Base-by-base conservation (phyloP, 2,888 invertebrate species). In the Melanophora roralis region DNA sequence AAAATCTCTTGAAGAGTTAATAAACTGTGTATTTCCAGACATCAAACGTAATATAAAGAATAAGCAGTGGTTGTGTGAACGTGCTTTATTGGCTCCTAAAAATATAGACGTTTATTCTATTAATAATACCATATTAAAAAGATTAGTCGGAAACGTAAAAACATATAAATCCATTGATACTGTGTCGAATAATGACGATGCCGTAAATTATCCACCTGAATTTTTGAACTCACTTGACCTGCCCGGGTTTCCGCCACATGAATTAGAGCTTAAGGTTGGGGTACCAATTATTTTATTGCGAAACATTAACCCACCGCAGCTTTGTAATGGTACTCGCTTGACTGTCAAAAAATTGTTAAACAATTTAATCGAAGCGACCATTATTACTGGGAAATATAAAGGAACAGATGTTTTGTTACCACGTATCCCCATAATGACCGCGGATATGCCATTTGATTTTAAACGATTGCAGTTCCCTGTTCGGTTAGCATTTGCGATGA, bases 331-430 rank as follows among this genome's bases (percentile, higher is more conserved):
- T 1, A 86, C 83, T 12, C 75, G 83, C 32, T 77, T 87, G 47
- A 81, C 74, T 4, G 62, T 83, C 16, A 84, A 83, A 81, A 85
- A 84, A 47, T 69, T 87, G 32, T 83, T 82, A 82, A 67, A 59
- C 67, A 85, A 87, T 69, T 55, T 86, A 36, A 82, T 87, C 64
- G 76, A 84, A 74, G 83, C 84, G 23, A 85, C 82, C 3, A 84
- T 85, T 36, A 38, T 83, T 12, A 82, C 36, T 12, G 82, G 81
- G 14, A 80, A 78, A 43, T 5, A 27, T 27, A 27, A 27, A 27
- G 27, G 27, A 27, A 6, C 3, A 27, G 27, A 27, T 27, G 27
- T 27, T 3, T 6, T 27, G 27, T 5, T 27, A 5, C 27, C 27
- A 27, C 27, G 27, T 5, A 27, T 27, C 6, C 27, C 27, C 3